Percentiles rank a stretch among this genome's conserved stretches.
Evolutionary conservation across 2,888 invertebrate species (phyloP).

Genomic region (Erpobdella octoculata): DNA sequence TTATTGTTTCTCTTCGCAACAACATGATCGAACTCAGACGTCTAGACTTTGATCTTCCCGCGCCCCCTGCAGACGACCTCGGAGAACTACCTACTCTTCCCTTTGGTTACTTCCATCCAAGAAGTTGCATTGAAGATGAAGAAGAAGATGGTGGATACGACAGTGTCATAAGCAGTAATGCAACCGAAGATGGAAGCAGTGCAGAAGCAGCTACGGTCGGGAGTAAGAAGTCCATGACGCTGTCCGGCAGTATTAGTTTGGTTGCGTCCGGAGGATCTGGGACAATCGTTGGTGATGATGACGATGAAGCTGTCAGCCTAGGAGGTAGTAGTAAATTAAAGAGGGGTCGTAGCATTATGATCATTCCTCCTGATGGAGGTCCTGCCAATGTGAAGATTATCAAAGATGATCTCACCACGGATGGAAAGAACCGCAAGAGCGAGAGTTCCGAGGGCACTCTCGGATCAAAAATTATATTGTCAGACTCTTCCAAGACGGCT

Average conservation of each 20-base stretch:
- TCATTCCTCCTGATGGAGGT: constrained; percentile 28
- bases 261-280: too few species aligned
- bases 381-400: constrained; percentile 12
- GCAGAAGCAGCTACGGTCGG: not conserved
- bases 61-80: constrained; percentile 57
- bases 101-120: constrained; percentile 70
- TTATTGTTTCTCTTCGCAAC: constrained; percentile 73
- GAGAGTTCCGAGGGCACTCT: too few species aligned
- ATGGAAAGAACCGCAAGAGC: too few species aligned
- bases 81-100: constrained; percentile 74
- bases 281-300: not conserved
- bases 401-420: not conserved
- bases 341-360: constrained; percentile 13
- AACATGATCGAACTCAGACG: constrained; percentile 77
- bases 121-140: constrained; percentile 12
- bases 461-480: too few species aligned
- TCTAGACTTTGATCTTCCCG: constrained; percentile 68
- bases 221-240: too few species aligned
- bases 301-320: not conserved
- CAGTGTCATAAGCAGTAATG: not conserved
- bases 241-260: too few species aligned
- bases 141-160: constrained; percentile 4
- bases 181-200: not conserved
- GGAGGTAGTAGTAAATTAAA: not conserved
- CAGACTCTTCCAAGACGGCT: too few species aligned